These are phyloP conservation scores for Tokudaia muenninki DNA, from an alignment of 2,797 vertebrate species.

Conservation along the genomic window DNA sequence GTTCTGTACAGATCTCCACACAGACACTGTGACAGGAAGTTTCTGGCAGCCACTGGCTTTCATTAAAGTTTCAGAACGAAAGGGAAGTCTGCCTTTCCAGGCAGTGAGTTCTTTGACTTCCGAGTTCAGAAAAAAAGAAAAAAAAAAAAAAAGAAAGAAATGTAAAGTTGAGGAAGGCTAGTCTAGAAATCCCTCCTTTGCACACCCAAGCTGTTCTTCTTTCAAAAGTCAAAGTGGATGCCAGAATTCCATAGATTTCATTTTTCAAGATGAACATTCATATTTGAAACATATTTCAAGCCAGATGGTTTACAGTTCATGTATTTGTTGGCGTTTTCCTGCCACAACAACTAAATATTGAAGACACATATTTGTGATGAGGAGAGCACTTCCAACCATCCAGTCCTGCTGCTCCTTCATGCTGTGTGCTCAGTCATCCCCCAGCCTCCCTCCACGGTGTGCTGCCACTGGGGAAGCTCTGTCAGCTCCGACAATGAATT, in stretches of 20 bases:
- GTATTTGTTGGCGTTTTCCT: constrained; percentile 85
- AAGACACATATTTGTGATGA: constrained; percentile 83
- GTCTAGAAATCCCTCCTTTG: constrained; percentile 81
- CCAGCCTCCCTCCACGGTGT: neutral
- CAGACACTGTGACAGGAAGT: neutral
- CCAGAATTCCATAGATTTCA: constrained; percentile 85
- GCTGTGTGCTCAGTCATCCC: neutral
- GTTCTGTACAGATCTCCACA: neutral
- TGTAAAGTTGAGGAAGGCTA: constrained; percentile 77
- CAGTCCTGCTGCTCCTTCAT: constrained; percentile 58
- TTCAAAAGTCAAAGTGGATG: constrained; percentile 85
- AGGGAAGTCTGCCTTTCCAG: constrained; percentile 45
- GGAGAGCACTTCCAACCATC: constrained; percentile 62
- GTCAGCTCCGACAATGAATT: constrained; percentile 17
- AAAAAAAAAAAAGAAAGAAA: constrained; percentile 62
- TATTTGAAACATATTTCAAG: constrained; percentile 85
- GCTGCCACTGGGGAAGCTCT: neutral
- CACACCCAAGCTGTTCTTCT: constrained; percentile 84
- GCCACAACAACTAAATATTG: constrained; percentile 87
- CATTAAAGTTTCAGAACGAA: constrained; percentile 51
- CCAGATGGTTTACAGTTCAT: constrained; percentile 87
- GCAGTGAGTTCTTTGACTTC: constrained; percentile 63
- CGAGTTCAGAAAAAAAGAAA: constrained; percentile 63
- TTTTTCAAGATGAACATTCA: constrained; percentile 84
- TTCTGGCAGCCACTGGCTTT: neutral